Conservation (phyloP, 2,113 vertebrate species). For the Trachemys scripta region DNA sequence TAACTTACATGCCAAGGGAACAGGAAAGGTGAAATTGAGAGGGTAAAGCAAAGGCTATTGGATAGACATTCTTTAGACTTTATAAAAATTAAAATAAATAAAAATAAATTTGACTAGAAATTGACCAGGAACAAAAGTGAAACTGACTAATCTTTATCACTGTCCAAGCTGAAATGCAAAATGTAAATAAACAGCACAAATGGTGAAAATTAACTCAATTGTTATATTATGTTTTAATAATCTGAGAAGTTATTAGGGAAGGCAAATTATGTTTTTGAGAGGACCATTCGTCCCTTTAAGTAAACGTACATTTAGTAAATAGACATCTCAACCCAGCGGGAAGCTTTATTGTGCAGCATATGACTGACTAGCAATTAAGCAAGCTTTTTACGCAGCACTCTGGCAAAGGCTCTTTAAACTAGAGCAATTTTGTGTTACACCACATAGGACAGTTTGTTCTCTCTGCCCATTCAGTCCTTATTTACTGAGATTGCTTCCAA, state of each 20-base stretch:
- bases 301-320: neutral
- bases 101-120: neutral
- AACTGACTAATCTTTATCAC: neutral
- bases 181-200: fast-evolving
- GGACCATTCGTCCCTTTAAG: neutral
- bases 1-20: neutral
- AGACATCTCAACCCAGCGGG: neutral
- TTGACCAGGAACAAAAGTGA: neutral
- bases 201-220: fast-evolving
- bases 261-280: neutral
- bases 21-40: neutral
- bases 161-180: neutral
- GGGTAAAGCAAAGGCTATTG: neutral
- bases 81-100: neutral
- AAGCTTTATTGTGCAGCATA: neutral
- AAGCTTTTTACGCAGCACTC: neutral
- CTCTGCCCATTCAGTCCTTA: neutral
- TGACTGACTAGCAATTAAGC: neutral
- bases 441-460: neutral
- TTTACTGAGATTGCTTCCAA: neutral
- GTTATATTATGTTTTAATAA: fast-evolving
- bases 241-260: neutral
- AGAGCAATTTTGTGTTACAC: neutral
- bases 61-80: neutral
- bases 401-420: neutral